Conservation (phyloP, 2,113 vertebrate genomes). For the Periophthalmus modestus region DNA sequence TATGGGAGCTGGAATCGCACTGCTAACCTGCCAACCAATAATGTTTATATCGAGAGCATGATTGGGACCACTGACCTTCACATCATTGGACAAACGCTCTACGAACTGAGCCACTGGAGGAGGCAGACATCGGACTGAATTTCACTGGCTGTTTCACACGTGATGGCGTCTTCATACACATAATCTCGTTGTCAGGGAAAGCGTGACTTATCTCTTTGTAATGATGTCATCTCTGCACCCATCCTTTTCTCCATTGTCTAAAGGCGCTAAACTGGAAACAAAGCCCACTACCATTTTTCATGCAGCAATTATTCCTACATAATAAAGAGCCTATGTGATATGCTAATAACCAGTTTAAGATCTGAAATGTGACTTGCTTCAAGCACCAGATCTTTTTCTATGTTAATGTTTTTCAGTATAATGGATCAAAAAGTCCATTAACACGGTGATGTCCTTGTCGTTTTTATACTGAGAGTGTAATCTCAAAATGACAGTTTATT, state of each 20-base stretch:
- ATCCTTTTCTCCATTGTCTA: constrained; percentile 3
- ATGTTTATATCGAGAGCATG: too few relatives aligned
- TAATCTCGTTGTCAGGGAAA: constrained; percentile 5
- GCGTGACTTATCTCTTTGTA: constrained; percentile 12
- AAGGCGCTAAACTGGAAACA: constrained; percentile 5
- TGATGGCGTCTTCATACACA: neutral
- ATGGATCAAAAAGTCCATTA: neutral
- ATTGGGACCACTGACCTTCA: too few relatives aligned
- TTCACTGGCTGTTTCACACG: neutral
- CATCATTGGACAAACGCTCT: too few relatives aligned
- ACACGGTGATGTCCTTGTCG: neutral
- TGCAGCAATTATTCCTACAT: constrained; percentile 2
- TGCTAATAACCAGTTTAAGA: constrained; percentile 2
- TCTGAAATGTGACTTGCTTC: constrained; percentile 2
- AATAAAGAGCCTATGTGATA: constrained; percentile 5
- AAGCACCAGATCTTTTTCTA: constrained; percentile 1
- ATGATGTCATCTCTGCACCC: constrained; percentile 5
- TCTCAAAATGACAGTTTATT: neutral
- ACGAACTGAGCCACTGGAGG: neutral
- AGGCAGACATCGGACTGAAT: neutral
- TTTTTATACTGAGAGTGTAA: neutral
- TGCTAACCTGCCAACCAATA: too few relatives aligned
- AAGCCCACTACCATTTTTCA: neutral
- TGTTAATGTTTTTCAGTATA: neutral
- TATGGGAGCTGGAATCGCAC: too few relatives aligned